Percentiles rank a stretch among this genome's conserved stretches.
phyloP scores from a whole-genome alignment of 2,888 invertebrate species.

The Spicauda simplicius region DNA sequence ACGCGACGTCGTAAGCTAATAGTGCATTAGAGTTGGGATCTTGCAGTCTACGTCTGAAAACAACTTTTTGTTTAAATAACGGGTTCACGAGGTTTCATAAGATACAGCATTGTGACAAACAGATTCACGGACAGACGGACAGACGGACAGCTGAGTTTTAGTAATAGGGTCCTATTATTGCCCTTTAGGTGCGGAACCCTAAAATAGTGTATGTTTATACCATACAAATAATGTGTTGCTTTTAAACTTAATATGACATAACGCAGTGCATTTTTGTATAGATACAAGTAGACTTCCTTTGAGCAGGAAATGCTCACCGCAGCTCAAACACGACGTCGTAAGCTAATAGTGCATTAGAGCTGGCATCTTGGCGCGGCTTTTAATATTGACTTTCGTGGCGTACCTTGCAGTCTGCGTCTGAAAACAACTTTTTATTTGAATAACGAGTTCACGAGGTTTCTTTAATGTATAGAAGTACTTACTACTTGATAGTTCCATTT shows the following conservation, averaged over 20 bases:
- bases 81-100: slow-evolving; percentile 11
- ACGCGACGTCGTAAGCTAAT: slow-evolving; percentile 13
- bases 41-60: slow-evolving; percentile 6
- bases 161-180: no score
- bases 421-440: slow-evolving; percentile 18
- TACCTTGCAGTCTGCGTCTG: slow-evolving; percentile 15
- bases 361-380: slow-evolving; percentile 5
- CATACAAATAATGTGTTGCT: no score
- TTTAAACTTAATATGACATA: no score
- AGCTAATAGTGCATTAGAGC: slow-evolving; percentile 17
- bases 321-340: slow-evolving; percentile 5
- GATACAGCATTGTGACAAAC: no score
- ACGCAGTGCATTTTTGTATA: slow-evolving; percentile 2
- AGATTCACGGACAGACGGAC: no score
- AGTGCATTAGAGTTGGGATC: slow-evolving; percentile 10
- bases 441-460: slow-evolving; percentile 14
- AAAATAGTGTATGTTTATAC: no score
- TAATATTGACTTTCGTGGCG: slow-evolving; percentile 15
- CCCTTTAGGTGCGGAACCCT: no score
- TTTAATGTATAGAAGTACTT: not conserved
- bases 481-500: not conserved
- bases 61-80: slow-evolving; percentile 20
- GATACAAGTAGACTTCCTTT: slow-evolving; percentile 2
- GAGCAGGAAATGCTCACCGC: not conserved
- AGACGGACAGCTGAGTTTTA: no score